Conservation (phyloP, 2,113 vertebrate genomes). For the Neotoma lepida region DNA sequence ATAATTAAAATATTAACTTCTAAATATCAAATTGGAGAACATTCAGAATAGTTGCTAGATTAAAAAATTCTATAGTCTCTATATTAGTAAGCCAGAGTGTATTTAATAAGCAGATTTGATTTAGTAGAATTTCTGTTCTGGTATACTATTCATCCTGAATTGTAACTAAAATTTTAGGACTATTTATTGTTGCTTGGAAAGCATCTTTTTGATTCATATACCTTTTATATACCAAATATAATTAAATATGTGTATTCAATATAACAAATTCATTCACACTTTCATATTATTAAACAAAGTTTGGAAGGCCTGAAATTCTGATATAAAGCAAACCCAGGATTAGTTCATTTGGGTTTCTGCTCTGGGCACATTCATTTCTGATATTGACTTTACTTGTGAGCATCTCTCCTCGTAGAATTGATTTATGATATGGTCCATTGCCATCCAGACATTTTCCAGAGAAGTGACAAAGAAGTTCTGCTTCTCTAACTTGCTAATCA, state of each 20-base stretch:
- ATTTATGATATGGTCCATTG: conserved; percentile 81
- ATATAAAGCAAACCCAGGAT: neutral
- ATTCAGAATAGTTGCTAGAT: neutral
- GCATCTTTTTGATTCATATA: neutral
- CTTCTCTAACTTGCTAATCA: conserved; percentile 80
- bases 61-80: neutral
- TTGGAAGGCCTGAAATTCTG: conserved; percentile 42
- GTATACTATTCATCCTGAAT: neutral
- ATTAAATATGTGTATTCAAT: neutral
- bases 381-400: conserved; percentile 80
- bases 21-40: neutral
- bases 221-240: neutral
- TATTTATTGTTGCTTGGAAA: neutral
- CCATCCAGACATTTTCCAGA: conserved; percentile 80
- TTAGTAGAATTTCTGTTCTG: neutral
- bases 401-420: conserved; percentile 75
- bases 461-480: conserved; percentile 85
- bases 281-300: neutral
- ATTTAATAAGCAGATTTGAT: neutral
- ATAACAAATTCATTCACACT: neutral
- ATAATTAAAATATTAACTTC: conserved; percentile 25
- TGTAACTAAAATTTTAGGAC: neutral
- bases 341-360: conserved; percentile 62
- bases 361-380: conserved; percentile 65
- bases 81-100: neutral